Conservation (phyloP, 2,113 vertebrate genomes). For the Okapia johnstoni region DNA sequence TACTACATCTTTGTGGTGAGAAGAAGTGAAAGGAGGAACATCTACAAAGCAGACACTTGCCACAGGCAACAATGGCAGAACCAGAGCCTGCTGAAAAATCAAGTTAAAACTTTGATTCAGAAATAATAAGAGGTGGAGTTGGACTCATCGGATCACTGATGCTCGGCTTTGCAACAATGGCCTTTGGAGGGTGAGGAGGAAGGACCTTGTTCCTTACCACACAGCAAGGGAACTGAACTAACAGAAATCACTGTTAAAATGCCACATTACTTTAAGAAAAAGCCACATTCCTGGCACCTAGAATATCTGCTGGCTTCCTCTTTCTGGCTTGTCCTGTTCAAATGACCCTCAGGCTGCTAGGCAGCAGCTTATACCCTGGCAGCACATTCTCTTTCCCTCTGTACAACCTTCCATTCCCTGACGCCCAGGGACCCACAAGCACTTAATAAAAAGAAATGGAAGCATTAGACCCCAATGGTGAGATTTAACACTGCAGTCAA, state of each 20-base stretch:
- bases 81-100: not conserved
- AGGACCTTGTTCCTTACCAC: not conserved
- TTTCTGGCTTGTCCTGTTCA: not conserved
- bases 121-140: not conserved
- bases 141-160: not conserved
- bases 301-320: not conserved
- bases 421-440: not conserved
- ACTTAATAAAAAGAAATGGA: not conserved
- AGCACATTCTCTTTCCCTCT: not conserved
- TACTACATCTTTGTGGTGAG: not conserved
- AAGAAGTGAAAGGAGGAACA: not conserved
- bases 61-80: not conserved
- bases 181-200: not conserved
- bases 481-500: not conserved
- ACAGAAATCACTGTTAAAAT: not conserved
- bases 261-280: not conserved
- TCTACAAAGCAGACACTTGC: not conserved
- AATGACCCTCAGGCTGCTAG: not conserved
- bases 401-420: not conserved
- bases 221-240: not conserved
- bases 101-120: not conserved
- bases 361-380: not conserved
- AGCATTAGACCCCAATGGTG: not conserved
- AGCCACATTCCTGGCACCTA: not conserved
- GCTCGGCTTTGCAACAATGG: not conserved